Evolutionary conservation across 2,113 vertebrate genomes (phyloP).

Genomic region (Neolamprologus longior): DNA sequence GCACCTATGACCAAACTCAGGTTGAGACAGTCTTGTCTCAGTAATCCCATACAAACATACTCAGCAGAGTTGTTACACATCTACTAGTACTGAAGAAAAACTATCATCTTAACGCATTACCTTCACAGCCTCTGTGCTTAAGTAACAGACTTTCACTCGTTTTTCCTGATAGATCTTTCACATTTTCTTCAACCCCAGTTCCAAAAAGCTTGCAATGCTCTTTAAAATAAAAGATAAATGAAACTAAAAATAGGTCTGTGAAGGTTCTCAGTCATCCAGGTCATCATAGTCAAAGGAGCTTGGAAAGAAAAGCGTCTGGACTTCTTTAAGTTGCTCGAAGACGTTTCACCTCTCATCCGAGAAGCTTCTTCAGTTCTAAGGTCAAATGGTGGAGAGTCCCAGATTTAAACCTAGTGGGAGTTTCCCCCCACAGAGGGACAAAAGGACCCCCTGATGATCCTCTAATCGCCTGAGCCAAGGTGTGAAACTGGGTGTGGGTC

Average conservation of each 20-base stretch:
- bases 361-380: not conserved
- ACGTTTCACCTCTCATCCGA: not conserved
- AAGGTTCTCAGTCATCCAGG: not conserved
- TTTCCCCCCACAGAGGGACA: rapidly evolving
- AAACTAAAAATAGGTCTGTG: not conserved
- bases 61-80: not conserved
- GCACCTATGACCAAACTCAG: not conserved
- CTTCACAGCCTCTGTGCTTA: not conserved
- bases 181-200: not conserved
- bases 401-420: rapidly evolving
- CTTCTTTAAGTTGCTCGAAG: rapidly evolving
- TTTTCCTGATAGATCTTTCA: not conserved
- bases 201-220: not conserved
- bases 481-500: too few relatives aligned
- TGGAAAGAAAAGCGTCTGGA: not conserved
- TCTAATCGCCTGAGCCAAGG: too few relatives aligned
- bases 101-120: not conserved
- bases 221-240: rapidly evolving
- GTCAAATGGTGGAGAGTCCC: not conserved
- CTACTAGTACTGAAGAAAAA: not conserved
- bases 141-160: not conserved
- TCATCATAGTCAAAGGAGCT: not conserved
- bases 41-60: not conserved
- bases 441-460: too few relatives aligned
- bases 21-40: not conserved